Conservation (phyloP, 2,888 invertebrate genomes). For the Catocala sponsa region DNA sequence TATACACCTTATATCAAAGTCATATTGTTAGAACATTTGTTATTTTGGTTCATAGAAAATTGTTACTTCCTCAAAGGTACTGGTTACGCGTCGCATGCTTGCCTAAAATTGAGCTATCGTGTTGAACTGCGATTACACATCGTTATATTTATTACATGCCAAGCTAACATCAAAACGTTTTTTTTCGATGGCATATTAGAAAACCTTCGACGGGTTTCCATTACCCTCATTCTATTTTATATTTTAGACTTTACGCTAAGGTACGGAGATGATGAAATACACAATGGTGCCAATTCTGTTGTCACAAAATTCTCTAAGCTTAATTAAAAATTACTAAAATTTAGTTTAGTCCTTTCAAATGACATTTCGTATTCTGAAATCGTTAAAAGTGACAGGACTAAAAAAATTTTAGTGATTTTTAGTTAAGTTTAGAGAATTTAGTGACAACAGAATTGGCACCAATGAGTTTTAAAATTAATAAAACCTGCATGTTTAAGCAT, state of each 20-base stretch:
- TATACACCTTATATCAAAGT: not conserved
- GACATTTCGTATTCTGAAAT: too few relatives aligned
- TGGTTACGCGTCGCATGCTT: slow-evolving; percentile 26
- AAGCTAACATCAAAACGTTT: slow-evolving; percentile 56
- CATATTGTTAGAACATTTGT: not conserved
- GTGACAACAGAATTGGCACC: too few relatives aligned
- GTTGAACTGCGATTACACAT: slow-evolving; percentile 42
- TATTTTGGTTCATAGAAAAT: not conserved
- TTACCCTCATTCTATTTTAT: slow-evolving; percentile 11
- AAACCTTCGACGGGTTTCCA: slow-evolving; percentile 52
- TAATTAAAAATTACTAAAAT: too few relatives aligned
- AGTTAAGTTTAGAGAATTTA: too few relatives aligned
- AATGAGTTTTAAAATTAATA: too few relatives aligned
- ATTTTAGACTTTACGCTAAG: too few relatives aligned
- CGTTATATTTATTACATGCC: slow-evolving; percentile 55
- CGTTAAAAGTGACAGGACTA: too few relatives aligned
- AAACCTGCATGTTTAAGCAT: too few relatives aligned
- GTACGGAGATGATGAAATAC: not conserved
- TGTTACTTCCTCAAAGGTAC: slow-evolving; percentile 5
- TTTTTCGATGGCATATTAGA: slow-evolving; percentile 52
- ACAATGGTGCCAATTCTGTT: too few relatives aligned
- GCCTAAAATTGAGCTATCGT: slow-evolving; percentile 40
- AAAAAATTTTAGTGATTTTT: too few relatives aligned
- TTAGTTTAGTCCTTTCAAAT: too few relatives aligned
- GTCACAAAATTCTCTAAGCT: too few relatives aligned